phyloP scores from a whole-genome alignment of 1,140 invertebrate genomes.

The Apis laboriosa region DNA sequence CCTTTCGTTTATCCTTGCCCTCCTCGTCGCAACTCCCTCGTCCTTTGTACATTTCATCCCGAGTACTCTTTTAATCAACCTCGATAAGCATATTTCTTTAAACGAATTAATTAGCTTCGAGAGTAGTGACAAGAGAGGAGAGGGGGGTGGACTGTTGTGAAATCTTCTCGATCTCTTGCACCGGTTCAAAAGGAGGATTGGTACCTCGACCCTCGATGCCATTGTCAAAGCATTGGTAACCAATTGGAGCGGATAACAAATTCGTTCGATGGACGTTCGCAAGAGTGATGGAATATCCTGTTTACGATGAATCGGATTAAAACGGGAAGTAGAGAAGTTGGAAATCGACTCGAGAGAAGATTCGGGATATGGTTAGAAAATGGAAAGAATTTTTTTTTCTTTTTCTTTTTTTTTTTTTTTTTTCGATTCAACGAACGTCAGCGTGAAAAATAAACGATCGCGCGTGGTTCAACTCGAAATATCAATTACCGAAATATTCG shows the following conservation, averaged over 20 bases:
- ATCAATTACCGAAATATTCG: slow-evolving; percentile 45
- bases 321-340: too few relatives aligned
- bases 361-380: not conserved
- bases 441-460: slow-evolving; percentile 19
- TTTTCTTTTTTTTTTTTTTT: not conserved
- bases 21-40: not conserved
- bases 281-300: too few relatives aligned
- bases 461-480: slow-evolving; percentile 7
- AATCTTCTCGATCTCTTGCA: not conserved
- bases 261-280: too few relatives aligned
- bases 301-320: too few relatives aligned
- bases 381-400: not conserved
- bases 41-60: not conserved
- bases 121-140: too few relatives aligned
- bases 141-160: not conserved
- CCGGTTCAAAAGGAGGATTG: not conserved
- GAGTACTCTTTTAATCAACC: slow-evolving; percentile 54
- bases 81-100: slow-evolving; percentile 63
- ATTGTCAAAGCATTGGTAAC: too few relatives aligned
- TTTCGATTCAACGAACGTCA: not conserved
- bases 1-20: not conserved
- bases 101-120: slow-evolving; percentile 58
- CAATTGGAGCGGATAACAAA: too few relatives aligned
- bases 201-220: not conserved
- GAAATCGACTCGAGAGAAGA: too few relatives aligned